Evolutionary conservation across 1,140 invertebrate genomes (phyloP).

Genomic region (Charaxes varanes): DNA sequence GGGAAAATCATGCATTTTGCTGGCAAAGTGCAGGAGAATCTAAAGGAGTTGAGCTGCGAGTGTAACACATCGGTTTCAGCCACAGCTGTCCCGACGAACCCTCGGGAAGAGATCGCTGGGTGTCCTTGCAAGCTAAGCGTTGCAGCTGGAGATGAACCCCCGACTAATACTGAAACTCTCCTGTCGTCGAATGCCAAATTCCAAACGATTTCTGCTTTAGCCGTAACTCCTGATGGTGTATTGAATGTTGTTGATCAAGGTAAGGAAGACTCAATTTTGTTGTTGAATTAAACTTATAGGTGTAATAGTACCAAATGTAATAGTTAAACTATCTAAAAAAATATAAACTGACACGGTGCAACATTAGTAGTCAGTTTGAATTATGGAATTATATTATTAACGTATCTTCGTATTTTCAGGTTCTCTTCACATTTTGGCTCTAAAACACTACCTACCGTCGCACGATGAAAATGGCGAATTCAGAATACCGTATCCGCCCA

Average conservation of each 20-base stretch:
- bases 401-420: conserved; percentile 53
- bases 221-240: conserved; percentile 94
- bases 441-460: conserved; percentile 91
- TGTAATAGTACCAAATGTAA: no score
- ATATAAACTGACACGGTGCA: no score
- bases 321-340: no score
- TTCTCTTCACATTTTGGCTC: conserved; percentile 89
- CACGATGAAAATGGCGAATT: conserved; percentile 94
- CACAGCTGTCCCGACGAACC: conserved; percentile 66
- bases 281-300: no score
- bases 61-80: conserved; percentile 75
- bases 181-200: conserved; percentile 93
- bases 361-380: not conserved
- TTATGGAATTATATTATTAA: not conserved
- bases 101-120: conserved; percentile 65
- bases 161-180: conserved; percentile 86
- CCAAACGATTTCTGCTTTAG: conserved; percentile 92
- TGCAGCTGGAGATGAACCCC: conserved; percentile 77
- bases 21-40: conserved; percentile 81
- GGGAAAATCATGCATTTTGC: conserved; percentile 90
- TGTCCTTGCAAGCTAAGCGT: conserved; percentile 74
- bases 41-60: conserved; percentile 74
- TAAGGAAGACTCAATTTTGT: no score
- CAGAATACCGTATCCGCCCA: conserved; percentile 92
- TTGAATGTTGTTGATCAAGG: conserved; percentile 96